Evolutionary conservation across 2,113 vertebrate genomes (phyloP).

Genomic region (Triplophysa rosa): DNA sequence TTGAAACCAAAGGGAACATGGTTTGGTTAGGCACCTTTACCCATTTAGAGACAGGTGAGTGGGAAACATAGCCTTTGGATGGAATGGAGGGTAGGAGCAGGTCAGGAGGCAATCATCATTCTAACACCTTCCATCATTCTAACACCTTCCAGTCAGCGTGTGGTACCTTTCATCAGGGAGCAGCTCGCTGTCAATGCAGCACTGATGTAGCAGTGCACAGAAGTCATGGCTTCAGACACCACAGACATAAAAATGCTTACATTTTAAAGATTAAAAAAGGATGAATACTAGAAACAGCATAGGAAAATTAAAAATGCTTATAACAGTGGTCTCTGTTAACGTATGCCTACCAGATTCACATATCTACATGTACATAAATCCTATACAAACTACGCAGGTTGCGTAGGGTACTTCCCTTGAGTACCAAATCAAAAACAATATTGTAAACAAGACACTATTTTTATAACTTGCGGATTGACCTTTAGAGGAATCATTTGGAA

Average conservation of each 20-base stretch:
- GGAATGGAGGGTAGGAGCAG: conserved; percentile 68
- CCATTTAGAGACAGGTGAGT: conserved; percentile 70
- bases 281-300: too few relatives aligned
- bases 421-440: too few relatives aligned
- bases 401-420: too few relatives aligned
- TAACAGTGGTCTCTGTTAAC: too few relatives aligned
- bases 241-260: not conserved
- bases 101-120: conserved; percentile 75
- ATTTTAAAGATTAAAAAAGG: too few relatives aligned
- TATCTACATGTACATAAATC: too few relatives aligned
- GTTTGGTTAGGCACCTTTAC: conserved; percentile 64
- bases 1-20: conserved; percentile 69
- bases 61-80: conserved; percentile 67
- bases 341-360: too few relatives aligned
- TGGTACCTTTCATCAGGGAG: conserved; percentile 51
- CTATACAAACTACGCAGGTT: too few relatives aligned
- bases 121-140: conserved; percentile 69
- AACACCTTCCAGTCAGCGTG: conserved; percentile 70
- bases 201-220: conserved; percentile 38
- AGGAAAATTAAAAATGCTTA: too few relatives aligned
- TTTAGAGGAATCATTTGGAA: too few relatives aligned
- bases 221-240: conserved; percentile 36
- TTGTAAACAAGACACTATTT: too few relatives aligned
- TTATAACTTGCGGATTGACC: too few relatives aligned
- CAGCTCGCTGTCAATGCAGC: conserved; percentile 38